Base-by-base conservation (phyloP, 2,797 vertebrate genomes). In the Gymnodraco acuticeps region DNA sequence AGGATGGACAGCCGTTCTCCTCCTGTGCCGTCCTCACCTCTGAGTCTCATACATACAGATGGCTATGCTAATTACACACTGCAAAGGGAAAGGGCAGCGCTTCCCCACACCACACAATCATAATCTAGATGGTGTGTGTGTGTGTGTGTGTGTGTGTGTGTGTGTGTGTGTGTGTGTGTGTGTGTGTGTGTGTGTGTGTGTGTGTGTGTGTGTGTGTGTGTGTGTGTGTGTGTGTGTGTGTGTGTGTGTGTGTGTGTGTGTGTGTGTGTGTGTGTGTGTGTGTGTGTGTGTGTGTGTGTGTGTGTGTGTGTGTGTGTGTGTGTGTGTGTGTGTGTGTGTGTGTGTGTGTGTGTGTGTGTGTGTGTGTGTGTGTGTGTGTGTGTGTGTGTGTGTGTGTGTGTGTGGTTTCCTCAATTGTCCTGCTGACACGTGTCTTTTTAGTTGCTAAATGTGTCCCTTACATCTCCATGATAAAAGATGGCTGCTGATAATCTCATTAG, bases 41-140 rank as follows among this genome's bases (percentile, higher is more conserved):
- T 63, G 90, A 88, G 82, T 80, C 88, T 88, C 84, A 64, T 77
- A 73, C 90, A 92, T 90, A 91, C 92, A 94, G 92, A 92, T 92
- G 92, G 90, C 88, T 77, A 75, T 55, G 86, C 91, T 93, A 93
- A 93, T 93, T 92, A 88, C 83, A 87, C 16, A 77, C 76, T 86
- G 88, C 88, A 87, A 75, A 80, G 81, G 80, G 85, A 89, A 87
- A 76, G 69, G 73, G 64, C 80, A 60, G 73, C 74, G 73, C 78
- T 80, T 80, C 64, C 61, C 70, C 53, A 31, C 54, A 46, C 66
- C 48, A 52, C 75, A 82, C 84, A 81, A 63, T 81, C 79, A 38
- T 63, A 79, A 82, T 78, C 53, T 42, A 70, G 69, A 77, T 72
- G n/a, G 81, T 23, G 66, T 75, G 63, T 50, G 20, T 20, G 47